Conservation (phyloP, 2,888 invertebrate species). For the Melanargia galathea region DNA sequence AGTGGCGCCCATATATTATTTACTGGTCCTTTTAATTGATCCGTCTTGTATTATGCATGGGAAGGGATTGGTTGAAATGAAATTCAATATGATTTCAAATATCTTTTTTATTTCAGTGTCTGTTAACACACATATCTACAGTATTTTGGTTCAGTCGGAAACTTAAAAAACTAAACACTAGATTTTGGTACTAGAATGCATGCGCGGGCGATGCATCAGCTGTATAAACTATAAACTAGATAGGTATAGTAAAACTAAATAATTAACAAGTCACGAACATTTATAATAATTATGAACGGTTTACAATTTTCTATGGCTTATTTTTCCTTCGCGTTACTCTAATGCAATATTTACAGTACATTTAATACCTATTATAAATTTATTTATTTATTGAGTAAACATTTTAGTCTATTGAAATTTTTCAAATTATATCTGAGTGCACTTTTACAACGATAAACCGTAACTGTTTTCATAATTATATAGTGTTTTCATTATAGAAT, state of each 20-base stretch:
- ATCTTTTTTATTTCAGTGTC: conserved; percentile 69
- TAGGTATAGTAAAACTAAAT: conserved; percentile 22
- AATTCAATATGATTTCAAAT: conserved; percentile 33
- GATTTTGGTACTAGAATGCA: conserved; percentile 67
- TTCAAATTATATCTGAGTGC: conserved; percentile 1
- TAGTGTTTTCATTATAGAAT: neutral
- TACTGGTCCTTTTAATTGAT: conserved; percentile 32
- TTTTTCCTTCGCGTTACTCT: neutral
- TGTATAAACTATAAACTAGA: conserved; percentile 11
- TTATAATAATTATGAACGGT: conserved; percentile 26
- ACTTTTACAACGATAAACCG: neutral
- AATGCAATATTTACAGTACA: conserved; percentile 22
- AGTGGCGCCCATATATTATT: conserved; percentile 24
- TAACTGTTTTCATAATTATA: neutral
- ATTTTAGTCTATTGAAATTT: conserved; percentile 14
- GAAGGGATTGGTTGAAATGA: conserved; percentile 37
- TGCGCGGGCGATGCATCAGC: conserved; percentile 43
- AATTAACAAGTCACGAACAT: conserved; percentile 32
- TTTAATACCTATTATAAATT: no score
- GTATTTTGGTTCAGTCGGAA: conserved; percentile 81
- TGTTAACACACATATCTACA: conserved; percentile 69
- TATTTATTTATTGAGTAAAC: conserved; percentile 6
- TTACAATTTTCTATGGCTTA: conserved; percentile 20
- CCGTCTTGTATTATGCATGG: conserved; percentile 24
- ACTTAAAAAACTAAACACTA: conserved; percentile 79